Conservation (phyloP, 2,113 vertebrate genomes). For the Leptobrachium leishanense region DNA sequence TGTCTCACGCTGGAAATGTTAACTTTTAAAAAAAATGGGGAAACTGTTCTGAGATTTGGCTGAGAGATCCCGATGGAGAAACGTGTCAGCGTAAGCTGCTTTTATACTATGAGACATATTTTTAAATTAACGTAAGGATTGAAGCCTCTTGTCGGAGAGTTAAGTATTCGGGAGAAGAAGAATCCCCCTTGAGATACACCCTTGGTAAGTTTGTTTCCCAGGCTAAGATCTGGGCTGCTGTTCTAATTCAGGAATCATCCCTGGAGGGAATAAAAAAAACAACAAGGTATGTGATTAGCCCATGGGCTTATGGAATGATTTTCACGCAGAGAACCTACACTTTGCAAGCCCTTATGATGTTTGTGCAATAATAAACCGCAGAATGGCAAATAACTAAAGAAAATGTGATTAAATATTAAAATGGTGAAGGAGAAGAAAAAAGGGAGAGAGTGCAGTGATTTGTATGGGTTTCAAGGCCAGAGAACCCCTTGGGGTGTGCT, state of each 20-base stretch:
- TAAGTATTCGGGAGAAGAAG: conserved; percentile 2
- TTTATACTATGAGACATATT: conserved; percentile 23
- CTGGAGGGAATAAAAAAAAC: neutral
- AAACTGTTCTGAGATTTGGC: neutral
- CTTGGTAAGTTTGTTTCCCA: no score
- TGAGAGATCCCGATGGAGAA: neutral
- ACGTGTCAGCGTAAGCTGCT: conserved; percentile 13
- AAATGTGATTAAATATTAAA: conserved; percentile 26
- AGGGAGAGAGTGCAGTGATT: conserved; percentile 8
- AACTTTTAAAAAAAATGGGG: neutral
- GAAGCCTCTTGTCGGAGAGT: neutral
- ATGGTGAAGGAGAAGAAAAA: conserved; percentile 6
- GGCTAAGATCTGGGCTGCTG: neutral
- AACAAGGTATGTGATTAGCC: neutral
- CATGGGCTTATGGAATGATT: neutral
- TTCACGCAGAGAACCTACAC: neutral
- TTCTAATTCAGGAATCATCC: neutral
- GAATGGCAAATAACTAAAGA: neutral
- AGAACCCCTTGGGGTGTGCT: conserved; percentile 32
- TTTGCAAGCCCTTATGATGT: neutral
- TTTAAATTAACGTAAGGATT: conserved; percentile 31
- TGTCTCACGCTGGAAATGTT: neutral
- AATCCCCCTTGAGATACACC: conserved; percentile 3
- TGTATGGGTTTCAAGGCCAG: conserved; percentile 28
- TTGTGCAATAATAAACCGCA: neutral